Evolutionary conservation across 53 echinoderm and acorn worm genomes (phyloP).

Genomic region (Temnopleurus reevesii): DNA sequence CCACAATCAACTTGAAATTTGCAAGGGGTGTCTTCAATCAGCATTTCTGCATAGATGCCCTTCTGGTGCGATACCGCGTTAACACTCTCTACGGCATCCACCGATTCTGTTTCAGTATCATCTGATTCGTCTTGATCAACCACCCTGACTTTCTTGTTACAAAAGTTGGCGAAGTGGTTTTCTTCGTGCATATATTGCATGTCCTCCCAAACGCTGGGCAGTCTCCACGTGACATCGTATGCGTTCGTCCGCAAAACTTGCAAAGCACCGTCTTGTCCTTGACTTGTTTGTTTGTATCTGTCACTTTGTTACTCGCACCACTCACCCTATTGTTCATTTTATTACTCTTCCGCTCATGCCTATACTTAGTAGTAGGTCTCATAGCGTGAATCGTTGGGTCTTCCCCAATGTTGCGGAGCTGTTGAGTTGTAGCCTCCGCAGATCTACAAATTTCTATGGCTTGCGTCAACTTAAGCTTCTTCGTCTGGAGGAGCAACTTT

Average conservation of each 20-base stretch:
- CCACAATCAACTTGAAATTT: not conserved
- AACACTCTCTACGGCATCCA: not conserved
- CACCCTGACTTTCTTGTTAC: not conserved
- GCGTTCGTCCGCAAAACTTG: constrained; percentile 45
- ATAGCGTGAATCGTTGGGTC: constrained; percentile 21
- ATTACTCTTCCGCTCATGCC: no score
- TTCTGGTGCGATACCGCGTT: not conserved
- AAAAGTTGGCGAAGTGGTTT: constrained; percentile 47
- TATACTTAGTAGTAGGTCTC: not conserved
- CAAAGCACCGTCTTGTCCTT: no score
- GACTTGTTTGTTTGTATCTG: not conserved
- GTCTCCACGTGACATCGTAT: constrained; percentile 17
- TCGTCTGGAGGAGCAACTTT: constrained; percentile 19
- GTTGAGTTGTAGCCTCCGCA: constrained; percentile 1
- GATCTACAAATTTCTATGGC: constrained; percentile 24
- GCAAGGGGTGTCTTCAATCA: not conserved
- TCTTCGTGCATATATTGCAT: constrained; percentile 28
- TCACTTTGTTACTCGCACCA: not conserved
- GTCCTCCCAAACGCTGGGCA: constrained; percentile 36
- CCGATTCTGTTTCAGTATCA: not conserved
- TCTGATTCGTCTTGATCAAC: not conserved
- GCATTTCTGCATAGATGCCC: not conserved
- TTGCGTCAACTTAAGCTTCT: not conserved
- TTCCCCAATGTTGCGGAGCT: not conserved
- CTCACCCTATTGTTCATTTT: no score